Evolutionary conservation across 2,797 vertebrate species (phyloP).

Genomic region (Arnoldichthys spilopterus): DNA sequence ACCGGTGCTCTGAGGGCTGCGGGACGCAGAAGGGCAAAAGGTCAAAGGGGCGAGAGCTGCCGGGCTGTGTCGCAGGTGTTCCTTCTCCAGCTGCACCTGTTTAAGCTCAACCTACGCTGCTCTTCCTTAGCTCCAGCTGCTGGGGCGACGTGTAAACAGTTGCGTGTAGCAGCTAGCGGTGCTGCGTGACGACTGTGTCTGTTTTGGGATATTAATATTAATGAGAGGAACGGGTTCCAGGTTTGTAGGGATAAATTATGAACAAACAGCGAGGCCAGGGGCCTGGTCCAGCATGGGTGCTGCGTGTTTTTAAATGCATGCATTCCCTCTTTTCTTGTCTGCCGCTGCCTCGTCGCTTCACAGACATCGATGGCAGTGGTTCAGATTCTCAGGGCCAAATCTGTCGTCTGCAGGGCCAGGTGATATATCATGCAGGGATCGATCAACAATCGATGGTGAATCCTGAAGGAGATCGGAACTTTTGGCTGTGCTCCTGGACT

Average conservation of each 20-base stretch:
- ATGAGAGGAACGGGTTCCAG: constrained; percentile 30
- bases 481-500: constrained; percentile 15
- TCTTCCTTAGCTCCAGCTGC: constrained; percentile 42
- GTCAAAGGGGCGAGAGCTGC: constrained; percentile 2
- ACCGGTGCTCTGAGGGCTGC: constrained; percentile 21
- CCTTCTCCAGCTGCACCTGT: constrained; percentile 41
- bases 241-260: constrained; percentile 52
- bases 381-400: constrained; percentile 38
- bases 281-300: background rate
- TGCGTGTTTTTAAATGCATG: constrained; percentile 68
- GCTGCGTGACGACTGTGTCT: constrained; percentile 7
- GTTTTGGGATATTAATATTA: constrained; percentile 55
- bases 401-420: constrained; percentile 23
- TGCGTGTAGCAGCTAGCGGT: background rate
- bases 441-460: constrained; percentile 35
- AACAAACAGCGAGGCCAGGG: constrained; percentile 33
- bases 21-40: constrained; percentile 18
- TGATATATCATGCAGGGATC: constrained; percentile 43
- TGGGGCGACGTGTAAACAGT: constrained; percentile 34
- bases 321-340: background rate
- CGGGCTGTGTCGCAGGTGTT: constrained; percentile 16
- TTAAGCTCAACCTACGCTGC: constrained; percentile 33
- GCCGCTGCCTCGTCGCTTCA: constrained; percentile 18
- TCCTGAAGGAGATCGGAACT: constrained; percentile 35
- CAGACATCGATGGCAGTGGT: constrained; percentile 30